Percentiles rank a stretch among this genome's conserved stretches.
Conservation (phyloP, 1,140 invertebrate genomes). For the Cyclina sinensis region DNA sequence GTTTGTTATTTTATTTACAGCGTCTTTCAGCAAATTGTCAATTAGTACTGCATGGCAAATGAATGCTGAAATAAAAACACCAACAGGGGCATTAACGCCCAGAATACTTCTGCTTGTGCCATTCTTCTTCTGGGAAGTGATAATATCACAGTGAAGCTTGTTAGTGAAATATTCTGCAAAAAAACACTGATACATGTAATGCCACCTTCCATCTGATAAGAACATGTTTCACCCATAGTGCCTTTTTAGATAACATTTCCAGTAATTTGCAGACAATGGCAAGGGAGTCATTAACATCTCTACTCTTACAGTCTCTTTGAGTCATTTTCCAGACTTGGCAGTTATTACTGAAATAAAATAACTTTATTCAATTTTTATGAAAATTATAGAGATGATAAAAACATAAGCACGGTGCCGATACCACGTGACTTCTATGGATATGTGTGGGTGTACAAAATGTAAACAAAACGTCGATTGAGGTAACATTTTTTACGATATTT, state of each 20-base stretch:
- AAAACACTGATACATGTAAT: not conserved
- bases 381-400: too few species aligned
- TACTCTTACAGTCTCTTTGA: not conserved
- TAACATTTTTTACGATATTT: too few species aligned
- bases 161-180: slow-evolving; percentile 23
- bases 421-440: too few species aligned
- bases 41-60: slow-evolving; percentile 18
- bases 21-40: not conserved
- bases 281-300: slow-evolving; percentile 15
- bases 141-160: slow-evolving; percentile 1
- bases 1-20: not conserved
- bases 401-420: too few species aligned
- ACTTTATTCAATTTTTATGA: too few species aligned
- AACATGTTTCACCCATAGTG: not conserved
- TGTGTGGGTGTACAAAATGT: too few species aligned
- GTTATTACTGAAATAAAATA: too few species aligned
- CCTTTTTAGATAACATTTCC: slow-evolving; percentile 30
- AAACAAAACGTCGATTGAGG: too few species aligned
- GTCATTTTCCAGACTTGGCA: too few species aligned
- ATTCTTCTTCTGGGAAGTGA: not conserved
- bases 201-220: slow-evolving; percentile 7
- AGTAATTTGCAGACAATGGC: slow-evolving; percentile 31
- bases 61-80: not conserved
- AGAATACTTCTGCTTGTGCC: slow-evolving; percentile 8
- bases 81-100: not conserved